Evolutionary conservation across 2,888 invertebrate genomes (phyloP), one percentile per base, ranked within the genome.

Genomic region (Hemithea aestivaria): DNA sequence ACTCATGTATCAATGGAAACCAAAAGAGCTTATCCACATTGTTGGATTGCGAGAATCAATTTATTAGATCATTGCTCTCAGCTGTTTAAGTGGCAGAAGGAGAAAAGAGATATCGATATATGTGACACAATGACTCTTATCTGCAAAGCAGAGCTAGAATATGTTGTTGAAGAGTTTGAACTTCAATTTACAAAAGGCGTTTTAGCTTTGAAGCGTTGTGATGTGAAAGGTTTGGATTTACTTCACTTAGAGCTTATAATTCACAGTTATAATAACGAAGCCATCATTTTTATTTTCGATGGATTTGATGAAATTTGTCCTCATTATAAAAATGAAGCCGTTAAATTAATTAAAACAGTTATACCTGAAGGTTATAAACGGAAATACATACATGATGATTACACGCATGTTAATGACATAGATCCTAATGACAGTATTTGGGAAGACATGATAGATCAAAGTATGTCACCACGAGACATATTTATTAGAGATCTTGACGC

Each of bases 271-370:
- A 39, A 39, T 22, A 28, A 34, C 7, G 39, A 26, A 3, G n/a
- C 11, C 2, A 30, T 39, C 1, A 16, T 34, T 5, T 34, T 30
- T 16, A 2, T 34, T 8, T 39, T 39, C 7, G 39, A 39, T 21
- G 39, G 39, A 1, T 39, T 39, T 20, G 39, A 39, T 25, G 34
- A 39, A 30, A 34, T 39, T 9, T 39, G 39, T 20, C 39, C 39
- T 7, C 26, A 34, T 34, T 34, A 39, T 26, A 8, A 12, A 9
- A 34, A 26, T 26, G 34, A 22, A 24, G 34, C n/a, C 1, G 9
- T 34, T 2, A 9, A 2, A 22, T 27, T 27, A 8, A 34, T 34
- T 9, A 27, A 21, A 34, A 34, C 12, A 12, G 9, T 34, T 12
- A 16, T 27, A 7, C 10, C 10, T n/a, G 8, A 10, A 4, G 7